Base-by-base conservation (phyloP, 2,797 vertebrate genomes). In the Clarias laeviceps region DNA sequence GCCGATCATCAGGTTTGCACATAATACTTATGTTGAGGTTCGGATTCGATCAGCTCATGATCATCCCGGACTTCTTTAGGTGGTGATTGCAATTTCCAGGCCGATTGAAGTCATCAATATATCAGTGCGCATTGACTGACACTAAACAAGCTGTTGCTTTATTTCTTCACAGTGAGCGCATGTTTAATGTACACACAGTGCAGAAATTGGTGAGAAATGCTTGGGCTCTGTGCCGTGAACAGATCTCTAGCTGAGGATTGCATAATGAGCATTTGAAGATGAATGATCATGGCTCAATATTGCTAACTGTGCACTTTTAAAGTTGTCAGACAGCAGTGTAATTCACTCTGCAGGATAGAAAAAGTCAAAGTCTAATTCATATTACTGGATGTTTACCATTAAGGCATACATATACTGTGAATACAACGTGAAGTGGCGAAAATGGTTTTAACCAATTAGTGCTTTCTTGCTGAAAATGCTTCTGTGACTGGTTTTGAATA, bases 231-330 rank as follows among this genome's bases (percentile, higher is more conserved):
- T 80, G 57, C 37, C 62, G 14, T 54, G 20, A 65, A 40, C 59
- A 15, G 80, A 85, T 80, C 68, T 81, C 57, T 37, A 22, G 59
- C 57, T 61, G 54, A 65, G 59, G 4, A 56, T n/a, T 65, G 68
- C 57, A 85, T 85, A 85, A 74, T 82, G 56, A 66, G 61, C 29
- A 72, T 24, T 17, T 65, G 79, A 66, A 74, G 68, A 74, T 74
- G 59, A 74, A 74, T 65, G 57, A 85, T 81, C 22, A 54, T 27
- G 7, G 17, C 59, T 74, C 62, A 24, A 74, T 86, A 78, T 68
- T 86, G 57, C 80, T 29, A 72, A 80, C 34, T 20, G 7, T 27
- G 74, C 76, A 86, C 69, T 82, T 85, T 74, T 34, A 24, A 59
- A 66, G 79, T 59, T 27, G 59, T 76, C 70, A 82, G 74, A 76